Base-by-base conservation (phyloP, 1,140 invertebrate genomes). In the Calliphora vicina region DNA sequence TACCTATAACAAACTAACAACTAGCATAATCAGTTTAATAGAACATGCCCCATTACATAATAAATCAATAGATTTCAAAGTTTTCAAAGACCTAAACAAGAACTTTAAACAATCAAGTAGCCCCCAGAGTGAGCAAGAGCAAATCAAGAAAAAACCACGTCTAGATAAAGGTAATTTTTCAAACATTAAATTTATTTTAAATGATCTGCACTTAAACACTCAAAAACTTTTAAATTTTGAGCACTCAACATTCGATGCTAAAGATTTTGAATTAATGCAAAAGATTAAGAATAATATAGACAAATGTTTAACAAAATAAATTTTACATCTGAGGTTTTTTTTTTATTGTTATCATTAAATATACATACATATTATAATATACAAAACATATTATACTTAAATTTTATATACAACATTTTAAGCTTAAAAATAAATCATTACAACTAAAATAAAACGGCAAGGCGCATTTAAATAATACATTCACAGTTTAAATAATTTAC, bases 251-350 rank as follows among this genome's bases (percentile, higher is more conserved):
- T 45, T 78, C 43, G 35, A 78, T 78, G 15, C n/a, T 23, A 78
- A 43, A 20, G 74, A 78, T 78, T 13, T 78, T 6, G 74, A 43
- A 45, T 78, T 78, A 43, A 23, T 78, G 25, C 42, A 78, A 43
- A 10, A 13, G n/a, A 78, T 78, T 10, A 78, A 43, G 43, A 42
- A 45, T 20, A 78, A 78, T 23, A 43, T 78, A 23, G 35, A 78
- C 20, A 78, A 45, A 43, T 78, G 74, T 43, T 45, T 78, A 78
- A 43, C 2, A 43, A 78, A 78, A 12, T 78, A 20, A 67, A 67
- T 67, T 23, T 10, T 67, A 67, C 45, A 50, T 50, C 0, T 23
- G 25, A 67, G 0, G 17, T 57, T 57, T 57, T 42, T 76, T 76
- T 15, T 76, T 76, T 76, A 76, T 42, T 25, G 12, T 78, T 43